A percentile compares a stretch with the other conserved stretches of the same genome.
These are phyloP conservation scores for Eulemur coronatus DNA, from an alignment of 2,797 vertebrate species.

Conservation along the genomic window DNA sequence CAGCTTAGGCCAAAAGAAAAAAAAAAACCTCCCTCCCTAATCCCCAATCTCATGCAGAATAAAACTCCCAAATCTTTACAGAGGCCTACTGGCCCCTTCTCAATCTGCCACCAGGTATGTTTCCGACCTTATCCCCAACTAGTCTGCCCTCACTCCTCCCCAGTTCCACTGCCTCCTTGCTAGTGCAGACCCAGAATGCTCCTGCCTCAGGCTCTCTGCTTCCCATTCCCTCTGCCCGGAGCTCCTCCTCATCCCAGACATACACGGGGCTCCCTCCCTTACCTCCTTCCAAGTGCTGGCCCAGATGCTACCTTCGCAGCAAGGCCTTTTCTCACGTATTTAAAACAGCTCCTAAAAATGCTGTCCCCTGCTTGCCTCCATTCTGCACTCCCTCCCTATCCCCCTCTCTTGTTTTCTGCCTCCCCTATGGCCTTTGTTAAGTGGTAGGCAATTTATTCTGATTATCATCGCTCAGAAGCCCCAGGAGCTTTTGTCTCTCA, in stretches of 20 bases:
- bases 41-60: neutral
- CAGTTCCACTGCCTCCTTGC: too few species aligned
- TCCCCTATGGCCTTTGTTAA: neutral
- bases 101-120: fast-evolving
- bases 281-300: neutral
- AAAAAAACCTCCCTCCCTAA: neutral
- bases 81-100: neutral
- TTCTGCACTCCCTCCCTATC: neutral
- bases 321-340: neutral
- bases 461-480: neutral
- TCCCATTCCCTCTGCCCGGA: neutral
- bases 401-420: neutral
- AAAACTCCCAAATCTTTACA: neutral
- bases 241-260: neutral
- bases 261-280: too few species aligned
- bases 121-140: neutral
- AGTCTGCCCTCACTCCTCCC: too few species aligned
- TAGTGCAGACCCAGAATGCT: neutral
- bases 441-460: neutral
- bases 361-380: neutral
- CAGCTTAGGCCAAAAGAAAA: neutral
- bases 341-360: neutral
- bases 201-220: neutral
- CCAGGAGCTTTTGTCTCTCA: neutral
- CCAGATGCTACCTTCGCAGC: neutral